Evolutionary conservation across 2,888 invertebrate species (phyloP).

Genomic region (Acrocera orbiculus): DNA sequence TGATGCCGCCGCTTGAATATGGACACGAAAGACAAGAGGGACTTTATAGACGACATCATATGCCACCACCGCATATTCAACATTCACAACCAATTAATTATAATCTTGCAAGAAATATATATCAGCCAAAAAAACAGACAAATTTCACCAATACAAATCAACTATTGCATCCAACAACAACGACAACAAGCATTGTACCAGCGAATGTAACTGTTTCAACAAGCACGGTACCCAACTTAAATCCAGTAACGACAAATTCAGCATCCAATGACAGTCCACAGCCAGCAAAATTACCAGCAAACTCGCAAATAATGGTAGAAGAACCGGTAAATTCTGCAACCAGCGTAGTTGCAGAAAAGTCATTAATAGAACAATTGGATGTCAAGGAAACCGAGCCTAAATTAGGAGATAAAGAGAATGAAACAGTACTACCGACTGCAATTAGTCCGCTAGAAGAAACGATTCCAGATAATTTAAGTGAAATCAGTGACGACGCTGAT

Average conservation of each 20-base stretch:
- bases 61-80: slow-evolving; percentile 1
- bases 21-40: slow-evolving; percentile 16
- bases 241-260: too few relatives aligned
- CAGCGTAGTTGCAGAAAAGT: neutral
- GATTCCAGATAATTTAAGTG: slow-evolving; percentile 45
- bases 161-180: too few relatives aligned
- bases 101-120: too few relatives aligned
- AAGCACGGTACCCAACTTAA: too few relatives aligned
- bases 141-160: too few relatives aligned
- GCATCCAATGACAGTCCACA: too few relatives aligned
- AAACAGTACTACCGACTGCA: neutral
- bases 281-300: too few relatives aligned
- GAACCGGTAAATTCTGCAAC: neutral
- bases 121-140: too few relatives aligned
- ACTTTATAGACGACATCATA: slow-evolving; percentile 21
- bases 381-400: neutral
- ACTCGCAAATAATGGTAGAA: neutral
- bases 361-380: neutral
- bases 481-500: slow-evolving; percentile 78
- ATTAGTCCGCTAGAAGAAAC: slow-evolving; percentile 13
- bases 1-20: slow-evolving; percentile 14
- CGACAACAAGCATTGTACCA: too few relatives aligned
- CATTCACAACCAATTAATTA: slow-evolving; percentile 2
- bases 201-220: too few relatives aligned
- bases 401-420: neutral